Evolutionary conservation across 2,888 invertebrate genomes (phyloP).

Genomic region (Heliconius ismenius): DNA sequence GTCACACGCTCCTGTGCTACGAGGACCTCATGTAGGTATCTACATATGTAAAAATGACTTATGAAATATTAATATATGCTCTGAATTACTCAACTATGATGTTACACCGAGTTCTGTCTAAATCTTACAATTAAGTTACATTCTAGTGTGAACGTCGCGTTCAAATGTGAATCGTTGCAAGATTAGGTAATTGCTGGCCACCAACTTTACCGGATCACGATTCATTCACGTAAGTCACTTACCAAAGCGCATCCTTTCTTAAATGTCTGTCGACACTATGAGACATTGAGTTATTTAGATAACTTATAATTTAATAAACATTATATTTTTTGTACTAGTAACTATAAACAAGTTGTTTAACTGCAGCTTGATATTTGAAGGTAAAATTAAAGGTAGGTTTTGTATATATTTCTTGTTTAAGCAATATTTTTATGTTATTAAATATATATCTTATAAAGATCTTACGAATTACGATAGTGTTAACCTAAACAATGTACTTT

Average conservation of each 20-base stretch:
- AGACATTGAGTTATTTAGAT: conserved; percentile 15
- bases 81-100: conserved; percentile 34
- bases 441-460: no score
- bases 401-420: no score
- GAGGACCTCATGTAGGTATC: no score
- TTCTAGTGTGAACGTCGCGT: conserved; percentile 53
- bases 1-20: no score
- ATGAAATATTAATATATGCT: conserved; percentile 3
- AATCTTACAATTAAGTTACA: conserved; percentile 51
- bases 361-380: no score
- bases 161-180: conserved; percentile 54
- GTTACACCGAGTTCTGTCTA: conserved; percentile 36
- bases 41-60: neutral
- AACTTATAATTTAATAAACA: neutral
- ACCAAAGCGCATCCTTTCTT: conserved; percentile 13
- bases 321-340: neutral
- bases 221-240: conserved; percentile 27
- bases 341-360: no score
- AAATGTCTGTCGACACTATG: conserved; percentile 23
- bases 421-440: no score
- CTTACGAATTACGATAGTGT: neutral
- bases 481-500: neutral
- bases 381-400: no score
- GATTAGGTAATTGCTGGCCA: conserved; percentile 48
- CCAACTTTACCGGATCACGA: conserved; percentile 39